Conservation (phyloP, 23 tunicate species). For the Halocynthia aurantium region DNA sequence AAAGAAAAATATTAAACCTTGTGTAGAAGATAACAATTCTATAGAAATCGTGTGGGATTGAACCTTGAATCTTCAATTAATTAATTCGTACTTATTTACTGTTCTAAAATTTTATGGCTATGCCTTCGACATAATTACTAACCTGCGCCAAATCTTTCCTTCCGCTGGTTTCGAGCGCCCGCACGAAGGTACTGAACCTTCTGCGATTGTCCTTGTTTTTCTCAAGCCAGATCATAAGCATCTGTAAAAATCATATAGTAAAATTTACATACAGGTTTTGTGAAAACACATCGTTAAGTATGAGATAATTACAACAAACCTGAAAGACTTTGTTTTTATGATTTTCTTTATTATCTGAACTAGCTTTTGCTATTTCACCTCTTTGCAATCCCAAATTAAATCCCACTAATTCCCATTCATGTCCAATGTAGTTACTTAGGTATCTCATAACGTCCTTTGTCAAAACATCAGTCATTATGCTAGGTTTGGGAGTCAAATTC, state of each 20-base stretch:
- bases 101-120: neutral
- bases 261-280: neutral
- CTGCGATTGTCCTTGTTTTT: conserved; percentile 19
- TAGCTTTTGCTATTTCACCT: conserved; percentile 28
- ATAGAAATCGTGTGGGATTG: no score
- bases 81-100: neutral
- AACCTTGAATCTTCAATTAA: no score
- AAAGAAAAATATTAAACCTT: no score
- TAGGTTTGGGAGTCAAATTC: no score
- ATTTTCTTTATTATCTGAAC: neutral
- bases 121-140: neutral
- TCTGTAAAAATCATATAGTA: conserved; percentile 16
- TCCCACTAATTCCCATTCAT: conserved; percentile 60
- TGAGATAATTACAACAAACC: neutral
- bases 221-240: conserved; percentile 45
- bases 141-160: conserved; percentile 64
- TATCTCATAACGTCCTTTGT: conserved; percentile 27
- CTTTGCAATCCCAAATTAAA: conserved; percentile 40
- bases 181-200: conserved; percentile 20
- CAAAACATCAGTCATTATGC: conserved; percentile 23
- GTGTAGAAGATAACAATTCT: no score
- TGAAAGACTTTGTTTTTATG: conserved; percentile 32
- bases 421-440: conserved; percentile 45
- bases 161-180: conserved; percentile 52
- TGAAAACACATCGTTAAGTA: no score